Conservation (phyloP, 2,888 invertebrate genomes). For the Dorcus hopei region DNA sequence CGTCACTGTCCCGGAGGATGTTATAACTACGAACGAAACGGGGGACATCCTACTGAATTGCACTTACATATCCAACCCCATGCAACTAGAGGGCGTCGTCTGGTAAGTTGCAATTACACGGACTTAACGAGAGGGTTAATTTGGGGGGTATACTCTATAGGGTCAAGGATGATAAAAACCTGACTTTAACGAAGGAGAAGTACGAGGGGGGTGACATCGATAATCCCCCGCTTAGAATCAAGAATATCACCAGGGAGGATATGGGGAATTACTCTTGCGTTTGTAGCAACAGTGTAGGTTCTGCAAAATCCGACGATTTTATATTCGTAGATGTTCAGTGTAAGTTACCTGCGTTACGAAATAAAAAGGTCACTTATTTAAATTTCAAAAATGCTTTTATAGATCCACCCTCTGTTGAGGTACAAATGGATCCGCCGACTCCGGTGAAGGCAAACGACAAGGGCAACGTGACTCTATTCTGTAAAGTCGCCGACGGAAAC, state of each 20-base stretch:
- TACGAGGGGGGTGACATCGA: conserved; percentile 75
- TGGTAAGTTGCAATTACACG: conserved; percentile 62
- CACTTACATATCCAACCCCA: conserved; percentile 83
- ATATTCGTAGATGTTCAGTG: conserved; percentile 79
- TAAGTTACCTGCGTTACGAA: conserved; percentile 53
- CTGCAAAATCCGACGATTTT: conserved; percentile 67
- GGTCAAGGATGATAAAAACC: conserved; percentile 64
- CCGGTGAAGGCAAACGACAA: conserved; percentile 77
- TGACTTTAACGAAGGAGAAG: conserved; percentile 59
- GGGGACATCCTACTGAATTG: conserved; percentile 69
- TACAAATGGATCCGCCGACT: conserved; percentile 71
- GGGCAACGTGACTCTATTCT: conserved; percentile 77
- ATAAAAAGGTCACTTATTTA: neutral
- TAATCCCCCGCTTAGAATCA: conserved; percentile 73
- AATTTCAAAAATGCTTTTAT: conserved; percentile 30
- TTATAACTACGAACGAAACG: conserved; percentile 76
- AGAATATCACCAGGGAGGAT: conserved; percentile 71
- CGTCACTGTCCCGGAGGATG: conserved; percentile 70
- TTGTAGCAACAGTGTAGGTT: conserved; percentile 76
- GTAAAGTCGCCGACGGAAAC: conserved; percentile 77
- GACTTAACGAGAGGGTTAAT: neutral
- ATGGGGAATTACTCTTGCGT: conserved; percentile 83
- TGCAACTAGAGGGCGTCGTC: conserved; percentile 67
- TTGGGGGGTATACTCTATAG: conserved; percentile 48
- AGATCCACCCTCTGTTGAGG: conserved; percentile 77